Base-by-base conservation (phyloP, 2,797 vertebrate species). In the Chaetodon trifasciatus region DNA sequence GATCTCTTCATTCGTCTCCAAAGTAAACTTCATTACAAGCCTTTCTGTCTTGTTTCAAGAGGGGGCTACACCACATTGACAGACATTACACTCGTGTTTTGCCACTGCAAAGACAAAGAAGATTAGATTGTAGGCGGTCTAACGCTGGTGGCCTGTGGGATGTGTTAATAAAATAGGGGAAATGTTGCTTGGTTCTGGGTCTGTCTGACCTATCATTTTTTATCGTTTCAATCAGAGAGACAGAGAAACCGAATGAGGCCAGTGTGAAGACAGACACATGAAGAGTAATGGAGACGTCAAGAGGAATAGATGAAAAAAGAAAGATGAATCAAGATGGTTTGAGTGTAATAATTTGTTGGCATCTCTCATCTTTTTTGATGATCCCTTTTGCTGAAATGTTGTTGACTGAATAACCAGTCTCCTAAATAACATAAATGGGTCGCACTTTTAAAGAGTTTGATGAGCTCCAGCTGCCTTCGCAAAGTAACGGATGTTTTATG, bases 21-120 rank as follows among this genome's bases (percentile, higher is more conserved):
- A 86, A 86, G 55, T 78, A 70, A 91, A 88, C 78, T 83, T 83
- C 47, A 61, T 85, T 79, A 73, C 75, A 50, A 74, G 55, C 52
- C 57, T 46, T 69, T 82, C 55, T 67, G 57, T 79, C 52, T 23
- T n/a, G 50, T 46, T 78, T 73, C n/a, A 6, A 81, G 44, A 84
- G 61, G 32, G 1, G 23, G 63, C 69, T 32, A 44, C 71, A 53
- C 55, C n/a, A 74, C 53, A 68, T 70, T 74, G 61, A 67, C 39
- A 28, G 8, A n/a, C 55, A 63, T 80, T 70, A 37, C 24, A 24
- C 40, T 69, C 16, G 17, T 55, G 32, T 74, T 70, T 76, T 55
- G 24, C 58, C 10, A 11, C 46, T 35, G 70, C 47, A 35, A 53
- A 58, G 28, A 71, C 17, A 1, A 61, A 28, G 4, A 60, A 17